Percentiles rank a stretch among this genome's conserved stretches.
Conservation (phyloP, 2,113 vertebrate genomes). For the Cheirogaleus medius region DNA sequence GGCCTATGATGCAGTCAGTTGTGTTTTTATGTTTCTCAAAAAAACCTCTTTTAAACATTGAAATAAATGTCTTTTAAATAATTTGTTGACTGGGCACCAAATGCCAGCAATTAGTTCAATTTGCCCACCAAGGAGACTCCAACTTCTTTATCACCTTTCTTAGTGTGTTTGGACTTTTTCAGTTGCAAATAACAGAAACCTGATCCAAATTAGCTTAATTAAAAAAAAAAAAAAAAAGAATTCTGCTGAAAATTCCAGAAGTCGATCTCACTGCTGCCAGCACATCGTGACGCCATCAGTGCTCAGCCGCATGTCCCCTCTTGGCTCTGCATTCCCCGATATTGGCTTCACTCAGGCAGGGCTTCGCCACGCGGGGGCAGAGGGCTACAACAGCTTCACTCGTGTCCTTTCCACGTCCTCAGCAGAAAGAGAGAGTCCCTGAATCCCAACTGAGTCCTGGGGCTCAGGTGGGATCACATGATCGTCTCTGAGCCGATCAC, state of each 20-base stretch:
- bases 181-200: slow-evolving; percentile 19
- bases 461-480: neutral
- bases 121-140: neutral
- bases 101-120: neutral
- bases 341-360: neutral
- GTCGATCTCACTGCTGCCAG: neutral
- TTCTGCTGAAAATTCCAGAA: slow-evolving; percentile 1
- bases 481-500: neutral
- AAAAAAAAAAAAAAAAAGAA: neutral
- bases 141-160: neutral
- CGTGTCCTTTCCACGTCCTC: neutral
- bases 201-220: neutral
- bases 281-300: neutral
- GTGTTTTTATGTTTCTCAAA: neutral
- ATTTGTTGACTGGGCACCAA: neutral
- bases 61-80: neutral
- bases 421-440: neutral
- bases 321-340: neutral
- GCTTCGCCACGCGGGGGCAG: neutral
- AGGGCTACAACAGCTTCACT: neutral
- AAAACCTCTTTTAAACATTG: neutral
- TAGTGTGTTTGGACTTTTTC: neutral
- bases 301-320: neutral
- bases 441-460: neutral
- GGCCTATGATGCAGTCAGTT: neutral